Conservation (phyloP, 2,888 invertebrate genomes). For the Diloba caeruleocephala region DNA sequence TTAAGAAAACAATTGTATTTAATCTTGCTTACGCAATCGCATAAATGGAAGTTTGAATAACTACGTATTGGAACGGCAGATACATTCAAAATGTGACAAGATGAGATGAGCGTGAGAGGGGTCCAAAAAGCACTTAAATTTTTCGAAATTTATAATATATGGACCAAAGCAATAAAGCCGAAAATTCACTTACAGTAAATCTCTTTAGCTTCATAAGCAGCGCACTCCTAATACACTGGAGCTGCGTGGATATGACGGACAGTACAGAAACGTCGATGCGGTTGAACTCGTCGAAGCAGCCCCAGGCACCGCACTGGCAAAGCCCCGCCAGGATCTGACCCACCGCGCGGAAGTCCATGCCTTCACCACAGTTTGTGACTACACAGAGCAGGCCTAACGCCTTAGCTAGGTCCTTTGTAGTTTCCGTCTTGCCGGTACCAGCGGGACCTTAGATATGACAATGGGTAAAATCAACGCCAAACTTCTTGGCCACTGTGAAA, state of each 20-base stretch:
- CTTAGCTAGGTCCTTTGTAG: slow-evolving; percentile 97
- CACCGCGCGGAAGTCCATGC: slow-evolving; percentile 95
- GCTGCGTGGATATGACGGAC: slow-evolving; percentile 97
- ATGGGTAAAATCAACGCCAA: too few species aligned
- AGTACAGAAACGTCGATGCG: slow-evolving; percentile 97
- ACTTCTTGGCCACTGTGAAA: too few species aligned
- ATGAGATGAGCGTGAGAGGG: too few species aligned
- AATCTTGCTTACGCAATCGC: too few species aligned
- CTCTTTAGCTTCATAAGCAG: slow-evolving; percentile 92
- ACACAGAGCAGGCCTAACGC: slow-evolving; percentile 95
- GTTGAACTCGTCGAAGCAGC: slow-evolving; percentile 98
- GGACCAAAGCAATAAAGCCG: too few species aligned
- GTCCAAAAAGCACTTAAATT: too few species aligned
- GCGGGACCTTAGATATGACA: slow-evolving; percentile 89
- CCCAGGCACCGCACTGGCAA: slow-evolving; percentile 97
- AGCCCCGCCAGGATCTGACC: slow-evolving; percentile 92
- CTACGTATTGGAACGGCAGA: too few species aligned
- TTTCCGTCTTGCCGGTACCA: slow-evolving; percentile 97
- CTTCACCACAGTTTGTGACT: slow-evolving; percentile 97
- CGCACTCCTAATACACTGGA: slow-evolving; percentile 96
- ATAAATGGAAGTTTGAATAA: too few species aligned
- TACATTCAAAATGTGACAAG: too few species aligned
- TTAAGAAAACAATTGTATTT: too few species aligned
- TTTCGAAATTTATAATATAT: too few species aligned
- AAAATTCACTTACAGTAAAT: slow-evolving; percentile 93